Conservation (phyloP, 1,140 invertebrate species). For the Cepaea nemoralis region DNA sequence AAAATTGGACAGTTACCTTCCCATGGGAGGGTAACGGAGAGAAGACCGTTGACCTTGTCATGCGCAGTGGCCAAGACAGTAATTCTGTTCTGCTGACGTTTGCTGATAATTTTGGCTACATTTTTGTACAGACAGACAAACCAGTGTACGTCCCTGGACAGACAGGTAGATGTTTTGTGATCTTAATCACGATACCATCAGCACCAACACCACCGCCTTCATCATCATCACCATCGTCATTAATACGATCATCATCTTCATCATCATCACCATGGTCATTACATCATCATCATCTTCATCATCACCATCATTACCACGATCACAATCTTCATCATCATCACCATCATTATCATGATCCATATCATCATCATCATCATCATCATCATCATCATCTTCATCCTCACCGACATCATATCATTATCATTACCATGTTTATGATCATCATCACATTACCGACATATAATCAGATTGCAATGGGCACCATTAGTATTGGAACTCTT, state of each 20-base stretch:
- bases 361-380: too few relatives aligned
- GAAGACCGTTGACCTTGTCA: neutral
- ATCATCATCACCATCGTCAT: too few relatives aligned
- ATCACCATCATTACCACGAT: too few relatives aligned
- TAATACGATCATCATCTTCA: too few relatives aligned
- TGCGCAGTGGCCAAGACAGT: neutral
- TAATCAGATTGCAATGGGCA: too few relatives aligned
- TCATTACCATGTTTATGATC: neutral
- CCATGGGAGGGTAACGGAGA: conserved; percentile 10
- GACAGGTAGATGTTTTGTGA: conserved; percentile 48
- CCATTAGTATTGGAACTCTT: too few relatives aligned
- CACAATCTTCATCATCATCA: too few relatives aligned
- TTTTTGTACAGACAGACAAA: conserved; percentile 65
- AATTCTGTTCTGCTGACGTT: neutral
- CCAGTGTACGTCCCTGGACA: conserved; percentile 61
- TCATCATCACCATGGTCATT: neutral
- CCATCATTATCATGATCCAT: too few relatives aligned
- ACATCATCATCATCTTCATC: too few relatives aligned
- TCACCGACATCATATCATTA: neutral
- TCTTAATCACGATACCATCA: neutral
- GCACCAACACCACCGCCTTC: too few relatives aligned
- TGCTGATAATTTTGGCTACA: conserved; percentile 48
- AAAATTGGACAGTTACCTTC: conserved; percentile 35
- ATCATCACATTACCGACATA: conserved; percentile 3
- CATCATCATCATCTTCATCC: neutral